Evolutionary conservation across 2,113 vertebrate genomes (phyloP), one percentile per base, ranked within the genome.

Genomic region (Elachura formosa): DNA sequence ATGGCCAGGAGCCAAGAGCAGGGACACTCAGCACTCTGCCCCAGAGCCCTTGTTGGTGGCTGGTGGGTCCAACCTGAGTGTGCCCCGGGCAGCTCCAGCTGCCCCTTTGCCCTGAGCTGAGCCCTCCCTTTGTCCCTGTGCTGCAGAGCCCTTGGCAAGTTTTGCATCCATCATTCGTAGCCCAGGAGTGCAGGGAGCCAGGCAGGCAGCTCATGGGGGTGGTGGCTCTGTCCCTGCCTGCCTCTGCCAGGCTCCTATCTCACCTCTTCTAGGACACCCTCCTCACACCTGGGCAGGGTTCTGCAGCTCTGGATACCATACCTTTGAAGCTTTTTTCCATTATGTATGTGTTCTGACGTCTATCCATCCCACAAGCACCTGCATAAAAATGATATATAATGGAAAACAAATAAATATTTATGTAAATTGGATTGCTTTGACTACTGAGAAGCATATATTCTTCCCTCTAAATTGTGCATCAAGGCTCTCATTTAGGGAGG

Each of bases 311-410:
- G 89, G 94, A 98, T 98, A 98, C 97, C 97, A 98, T 99, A 99
- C 99, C 99, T 99, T 98, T 98, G 98, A 98, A 98, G 93, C 96
- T 94, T 94, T 98, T 98, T 97, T 99, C 98, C 98, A 99, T 97
- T 96, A 99, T 97, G 98, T 98, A 98, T 97, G 98, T 98, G 97
- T 99, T 99, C 98, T 98, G 98, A 58, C 98, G 98, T 97, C 98
- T 98, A 84, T 99, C 98, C 96, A 98, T 97, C 96, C 98, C 98
- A 98, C 98, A 98, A 87, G 98, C 97, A 90, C 98, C 99, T 99
- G 97, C 83, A 96, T 74, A 73, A 94, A 97, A 97, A 97, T 92
- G 93, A 95, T 68, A 89, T 85, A 96, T 91, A 97, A 97, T 68
- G 97, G 96, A 96, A 97, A 97, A 97, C 91, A 96, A 95, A 96